Conservation (phyloP, 2,888 invertebrate species). For the Hyles lineata region DNA sequence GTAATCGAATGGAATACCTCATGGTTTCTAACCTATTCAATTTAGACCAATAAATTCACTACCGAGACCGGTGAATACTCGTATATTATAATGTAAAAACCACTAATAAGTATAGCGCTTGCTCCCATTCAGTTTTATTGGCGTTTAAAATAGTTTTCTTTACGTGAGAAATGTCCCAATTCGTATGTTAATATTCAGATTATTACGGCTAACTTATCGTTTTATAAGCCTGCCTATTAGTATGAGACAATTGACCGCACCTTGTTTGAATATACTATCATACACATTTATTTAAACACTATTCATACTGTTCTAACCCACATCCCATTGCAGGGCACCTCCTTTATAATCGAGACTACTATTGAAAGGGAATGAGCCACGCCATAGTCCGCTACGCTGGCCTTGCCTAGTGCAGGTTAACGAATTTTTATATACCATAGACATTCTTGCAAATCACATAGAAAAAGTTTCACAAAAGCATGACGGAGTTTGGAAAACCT, state of each 20-base stretch:
- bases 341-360: too few relatives aligned
- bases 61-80: background rate
- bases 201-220: slow-evolving; percentile 38
- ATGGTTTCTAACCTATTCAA: too few relatives aligned
- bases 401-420: too few relatives aligned
- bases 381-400: too few relatives aligned
- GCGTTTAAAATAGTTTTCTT: slow-evolving; percentile 40
- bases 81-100: background rate
- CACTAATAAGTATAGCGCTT: background rate
- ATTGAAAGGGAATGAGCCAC: too few relatives aligned
- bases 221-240: slow-evolving; percentile 36
- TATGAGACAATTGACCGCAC: background rate
- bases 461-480: too few relatives aligned
- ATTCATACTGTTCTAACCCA: too few relatives aligned
- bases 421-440: too few relatives aligned
- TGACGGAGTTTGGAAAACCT: too few relatives aligned
- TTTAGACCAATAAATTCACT: background rate
- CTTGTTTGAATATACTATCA: background rate
- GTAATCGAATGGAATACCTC: too few relatives aligned
- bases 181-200: slow-evolving; percentile 40
- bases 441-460: too few relatives aligned
- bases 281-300: background rate
- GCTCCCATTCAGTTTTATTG: slow-evolving; percentile 41
- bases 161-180: slow-evolving; percentile 48
- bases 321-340: too few relatives aligned